These are phyloP conservation scores for Tetrapedia diversipes DNA, from an alignment of 2,888 invertebrate genomes.

Conservation along the genomic window DNA sequence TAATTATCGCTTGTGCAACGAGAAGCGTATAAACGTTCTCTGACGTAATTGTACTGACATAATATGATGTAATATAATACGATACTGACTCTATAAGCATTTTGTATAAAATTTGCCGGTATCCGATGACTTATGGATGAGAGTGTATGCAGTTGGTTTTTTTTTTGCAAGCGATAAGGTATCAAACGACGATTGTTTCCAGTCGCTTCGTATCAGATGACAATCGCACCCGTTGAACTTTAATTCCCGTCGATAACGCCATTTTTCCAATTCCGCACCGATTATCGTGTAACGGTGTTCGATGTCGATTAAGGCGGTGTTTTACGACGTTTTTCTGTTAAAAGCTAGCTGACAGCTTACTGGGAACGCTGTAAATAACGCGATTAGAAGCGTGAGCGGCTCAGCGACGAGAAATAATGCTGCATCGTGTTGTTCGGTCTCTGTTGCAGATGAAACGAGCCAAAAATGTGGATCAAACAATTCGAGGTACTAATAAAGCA, in stretches of 20 bases:
- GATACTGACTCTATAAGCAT: too few species aligned
- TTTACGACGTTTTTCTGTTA: slow-evolving; percentile 18
- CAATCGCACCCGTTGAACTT: background rate
- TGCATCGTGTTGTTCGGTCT: too few species aligned
- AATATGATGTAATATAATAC: too few species aligned
- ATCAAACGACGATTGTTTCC: background rate
- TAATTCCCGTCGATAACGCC: background rate
- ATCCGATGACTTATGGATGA: too few species aligned
- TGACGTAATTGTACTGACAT: too few species aligned
- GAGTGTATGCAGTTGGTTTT: too few species aligned
- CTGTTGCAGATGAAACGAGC: too few species aligned
- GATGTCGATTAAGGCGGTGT: slow-evolving; percentile 19
- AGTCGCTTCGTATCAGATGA: background rate
- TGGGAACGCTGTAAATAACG: slow-evolving; percentile 21
- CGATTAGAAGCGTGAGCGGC: slow-evolving; percentile 34
- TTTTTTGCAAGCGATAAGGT: background rate
- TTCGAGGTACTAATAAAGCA: too few species aligned
- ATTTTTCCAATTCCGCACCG: slow-evolving; percentile 13
- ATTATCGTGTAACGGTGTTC: slow-evolving; percentile 17
- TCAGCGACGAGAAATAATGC: slow-evolving; percentile 16
- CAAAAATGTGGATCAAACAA: too few species aligned
- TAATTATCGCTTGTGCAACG: too few species aligned
- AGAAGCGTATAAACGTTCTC: too few species aligned
- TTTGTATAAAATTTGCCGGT: too few species aligned
- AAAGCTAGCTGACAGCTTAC: background rate